Evolutionary conservation across 1,140 invertebrate genomes (phyloP).

Genomic region (Procambarus clarkii): DNA sequence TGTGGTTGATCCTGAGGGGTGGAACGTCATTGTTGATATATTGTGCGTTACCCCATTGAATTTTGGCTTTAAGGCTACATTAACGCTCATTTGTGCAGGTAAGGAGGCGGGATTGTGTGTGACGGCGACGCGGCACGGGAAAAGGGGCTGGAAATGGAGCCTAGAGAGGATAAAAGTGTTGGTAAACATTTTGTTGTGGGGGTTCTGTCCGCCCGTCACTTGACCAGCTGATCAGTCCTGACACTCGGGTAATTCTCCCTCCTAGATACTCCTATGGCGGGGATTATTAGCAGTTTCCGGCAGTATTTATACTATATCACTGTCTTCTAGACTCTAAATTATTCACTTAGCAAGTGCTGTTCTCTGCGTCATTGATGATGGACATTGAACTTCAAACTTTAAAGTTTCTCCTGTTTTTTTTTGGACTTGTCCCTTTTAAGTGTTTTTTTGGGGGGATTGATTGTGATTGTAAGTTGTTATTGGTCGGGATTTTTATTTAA

Average conservation of each 20-base stretch:
- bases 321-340: neutral
- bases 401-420: too few relatives aligned
- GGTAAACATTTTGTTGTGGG: constrained; percentile 44
- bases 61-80: constrained; percentile 34
- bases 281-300: neutral
- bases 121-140: too few relatives aligned
- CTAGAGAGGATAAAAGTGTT: neutral
- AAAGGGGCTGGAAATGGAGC: neutral
- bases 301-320: neutral
- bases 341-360: neutral
- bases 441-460: too few relatives aligned
- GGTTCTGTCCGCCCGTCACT: constrained; percentile 42
- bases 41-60: constrained; percentile 41
- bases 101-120: neutral
- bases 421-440: too few relatives aligned
- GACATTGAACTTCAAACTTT: neutral
- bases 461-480: too few relatives aligned
- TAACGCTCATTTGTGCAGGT: constrained; percentile 36
- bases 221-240: constrained; percentile 44
- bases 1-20: constrained; percentile 47
- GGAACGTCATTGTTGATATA: constrained; percentile 57
- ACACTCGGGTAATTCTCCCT: too few relatives aligned
- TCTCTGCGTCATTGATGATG: neutral
- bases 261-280: too few relatives aligned
- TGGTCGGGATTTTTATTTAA: too few relatives aligned